phyloP scores from a whole-genome alignment of 1,140 invertebrate species.

The Atta texana region DNA sequence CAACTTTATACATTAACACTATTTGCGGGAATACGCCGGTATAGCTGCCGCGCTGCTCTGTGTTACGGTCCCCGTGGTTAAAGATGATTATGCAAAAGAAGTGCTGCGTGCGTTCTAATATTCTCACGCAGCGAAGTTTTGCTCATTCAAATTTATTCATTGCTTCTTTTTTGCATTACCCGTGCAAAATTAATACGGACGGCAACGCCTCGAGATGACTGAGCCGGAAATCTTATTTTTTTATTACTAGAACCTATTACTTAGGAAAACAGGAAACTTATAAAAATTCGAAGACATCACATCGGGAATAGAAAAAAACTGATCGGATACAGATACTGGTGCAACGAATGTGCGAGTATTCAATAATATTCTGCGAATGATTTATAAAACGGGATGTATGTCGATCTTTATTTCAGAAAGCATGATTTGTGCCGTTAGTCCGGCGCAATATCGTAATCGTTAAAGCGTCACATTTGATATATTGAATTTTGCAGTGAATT shows the following conservation, averaged over 20 bases:
- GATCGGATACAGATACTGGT: not conserved
- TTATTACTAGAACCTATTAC: not conserved
- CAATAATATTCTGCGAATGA: not conserved
- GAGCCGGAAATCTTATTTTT: not conserved
- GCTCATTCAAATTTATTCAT: conserved; percentile 74
- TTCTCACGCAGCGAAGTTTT: conserved; percentile 64
- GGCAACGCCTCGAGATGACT: not conserved
- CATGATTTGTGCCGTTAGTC: not conserved
- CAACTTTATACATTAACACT: conserved; percentile 51
- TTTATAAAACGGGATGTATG: not conserved
- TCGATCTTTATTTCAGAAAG: conserved; percentile 7
- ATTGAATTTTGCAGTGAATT: conserved; percentile 9
- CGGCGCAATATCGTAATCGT: not conserved
- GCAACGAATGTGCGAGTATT: not conserved
- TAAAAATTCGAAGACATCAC: not conserved
- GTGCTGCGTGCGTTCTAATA: conserved; percentile 53
- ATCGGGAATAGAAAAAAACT: not conserved
- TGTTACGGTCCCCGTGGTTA: conserved; percentile 54
- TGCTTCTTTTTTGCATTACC: conserved; percentile 55
- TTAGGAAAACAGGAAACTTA: not conserved
- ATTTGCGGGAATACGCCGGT: conserved; percentile 26
- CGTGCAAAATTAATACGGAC: conserved; percentile 63
- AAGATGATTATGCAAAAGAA: conserved; percentile 68
- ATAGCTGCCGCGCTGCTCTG: not conserved
- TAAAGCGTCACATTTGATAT: conserved; percentile 8